phyloP scores from a whole-genome alignment of 2,888 invertebrate genomes.

The Oxycera nigricornis region DNA sequence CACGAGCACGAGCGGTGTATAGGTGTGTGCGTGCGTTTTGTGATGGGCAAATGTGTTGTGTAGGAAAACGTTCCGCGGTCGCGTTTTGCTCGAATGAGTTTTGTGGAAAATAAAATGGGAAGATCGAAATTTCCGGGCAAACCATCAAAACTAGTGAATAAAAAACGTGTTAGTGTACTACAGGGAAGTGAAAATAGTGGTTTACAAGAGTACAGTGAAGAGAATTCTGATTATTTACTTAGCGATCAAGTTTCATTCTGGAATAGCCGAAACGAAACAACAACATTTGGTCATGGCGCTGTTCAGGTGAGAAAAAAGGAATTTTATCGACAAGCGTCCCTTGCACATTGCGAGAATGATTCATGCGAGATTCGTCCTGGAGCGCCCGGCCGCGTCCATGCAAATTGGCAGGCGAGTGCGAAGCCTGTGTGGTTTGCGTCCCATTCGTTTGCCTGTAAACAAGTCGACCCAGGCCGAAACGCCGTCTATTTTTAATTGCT shows the following conservation, averaged over 20 bases:
- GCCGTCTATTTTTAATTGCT: constrained; percentile 18
- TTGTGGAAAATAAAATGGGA: constrained; percentile 54
- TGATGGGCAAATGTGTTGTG: constrained; percentile 11
- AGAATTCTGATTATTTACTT: constrained; percentile 43
- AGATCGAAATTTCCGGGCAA: constrained; percentile 78
- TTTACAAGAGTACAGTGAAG: constrained; percentile 41
- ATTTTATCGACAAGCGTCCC: constrained; percentile 23
- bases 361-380: neutral
- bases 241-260: constrained; percentile 46
- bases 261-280: constrained; percentile 46
- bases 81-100: constrained; percentile 22
- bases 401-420: neutral
- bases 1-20: neutral
- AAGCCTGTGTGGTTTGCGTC: neutral
- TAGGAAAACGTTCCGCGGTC: constrained; percentile 20
- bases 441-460: constrained; percentile 1
- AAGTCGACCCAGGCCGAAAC: neutral
- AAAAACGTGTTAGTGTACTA: constrained; percentile 83
- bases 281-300: constrained; percentile 45
- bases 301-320: constrained; percentile 43
- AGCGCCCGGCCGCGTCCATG: too few relatives aligned
- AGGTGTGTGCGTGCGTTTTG: constrained; percentile 10
- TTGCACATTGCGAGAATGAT: neutral
- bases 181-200: constrained; percentile 55
- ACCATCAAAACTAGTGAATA: constrained; percentile 85